Evolutionary conservation across 2,113 vertebrate genomes (phyloP).

Genomic region (Geococcyx californianus): DNA sequence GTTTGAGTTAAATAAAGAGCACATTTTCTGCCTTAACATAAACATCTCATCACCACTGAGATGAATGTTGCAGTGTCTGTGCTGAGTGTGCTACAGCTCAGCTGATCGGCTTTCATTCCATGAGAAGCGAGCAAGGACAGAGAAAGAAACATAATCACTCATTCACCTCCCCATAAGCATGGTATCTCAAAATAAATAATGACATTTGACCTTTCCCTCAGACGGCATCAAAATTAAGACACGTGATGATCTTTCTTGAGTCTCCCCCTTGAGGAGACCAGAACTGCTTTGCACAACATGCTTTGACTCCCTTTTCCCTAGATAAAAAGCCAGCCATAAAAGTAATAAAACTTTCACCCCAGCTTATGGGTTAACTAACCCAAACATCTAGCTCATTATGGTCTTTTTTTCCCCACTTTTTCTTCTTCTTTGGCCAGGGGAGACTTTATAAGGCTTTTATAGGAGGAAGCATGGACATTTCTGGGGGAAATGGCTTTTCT

Average conservation of each 20-base stretch:
- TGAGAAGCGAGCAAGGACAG: conserved; percentile 37
- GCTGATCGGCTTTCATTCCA: not conserved
- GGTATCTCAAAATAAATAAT: conserved; percentile 31
- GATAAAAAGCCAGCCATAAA: not conserved
- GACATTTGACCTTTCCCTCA: conserved; percentile 13
- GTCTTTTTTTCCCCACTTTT: rapidly evolving
- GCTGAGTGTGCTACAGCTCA: not conserved
- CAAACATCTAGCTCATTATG: not conserved
- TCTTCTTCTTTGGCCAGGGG: not conserved
- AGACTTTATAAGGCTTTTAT: not conserved
- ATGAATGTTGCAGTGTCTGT: conserved; percentile 48
- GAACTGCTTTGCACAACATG: not conserved
- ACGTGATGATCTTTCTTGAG: not conserved
- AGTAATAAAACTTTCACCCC: not conserved
- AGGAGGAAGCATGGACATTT: not conserved
- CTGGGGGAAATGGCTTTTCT: not conserved
- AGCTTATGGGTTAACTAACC: not conserved
- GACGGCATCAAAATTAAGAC: conserved; percentile 5
- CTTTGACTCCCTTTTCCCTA: not conserved
- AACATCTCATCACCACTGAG: not conserved
- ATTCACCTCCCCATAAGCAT: conserved; percentile 5
- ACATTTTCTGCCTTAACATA: conserved; percentile 9
- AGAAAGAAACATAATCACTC: conserved; percentile 33
- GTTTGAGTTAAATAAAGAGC: conserved; percentile 37
- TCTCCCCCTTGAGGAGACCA: not conserved